Percentiles rank a stretch among this genome's conserved stretches.
Evolutionary conservation across 2,113 vertebrate species (phyloP).

Genomic region (Synodontis membranacea): DNA sequence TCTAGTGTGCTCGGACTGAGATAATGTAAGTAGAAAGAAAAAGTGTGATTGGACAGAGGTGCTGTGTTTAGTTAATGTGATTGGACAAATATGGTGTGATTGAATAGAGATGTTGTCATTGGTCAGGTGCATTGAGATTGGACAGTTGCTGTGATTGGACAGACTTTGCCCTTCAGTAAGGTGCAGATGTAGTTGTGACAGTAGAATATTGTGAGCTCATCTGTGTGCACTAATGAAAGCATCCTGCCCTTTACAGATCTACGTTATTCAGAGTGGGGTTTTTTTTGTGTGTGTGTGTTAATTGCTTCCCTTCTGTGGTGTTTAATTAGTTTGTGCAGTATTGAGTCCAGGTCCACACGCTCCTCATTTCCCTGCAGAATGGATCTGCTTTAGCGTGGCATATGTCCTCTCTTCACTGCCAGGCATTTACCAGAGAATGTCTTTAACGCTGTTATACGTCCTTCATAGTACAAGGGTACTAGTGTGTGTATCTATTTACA

Average conservation of each 20-base stretch:
- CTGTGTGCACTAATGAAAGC: conserved; percentile 9
- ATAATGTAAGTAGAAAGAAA: too few species aligned
- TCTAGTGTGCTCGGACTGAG: not conserved
- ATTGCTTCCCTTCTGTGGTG: conserved; percentile 19
- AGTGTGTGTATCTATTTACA: not conserved
- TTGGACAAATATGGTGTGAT: not conserved
- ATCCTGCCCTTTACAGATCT: not conserved
- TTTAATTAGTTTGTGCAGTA: conserved; percentile 34
- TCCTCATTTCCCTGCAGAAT: conserved; percentile 2
- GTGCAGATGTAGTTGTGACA: not conserved
- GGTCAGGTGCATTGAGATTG: not conserved
- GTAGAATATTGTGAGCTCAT: not conserved
- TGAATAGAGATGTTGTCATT: not conserved
- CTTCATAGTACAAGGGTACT: not conserved
- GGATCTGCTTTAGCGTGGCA: not conserved
- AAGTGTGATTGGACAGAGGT: not conserved
- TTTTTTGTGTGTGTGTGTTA: conserved; percentile 14
- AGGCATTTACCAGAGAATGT: conserved; percentile 8
- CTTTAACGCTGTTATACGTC: not conserved
- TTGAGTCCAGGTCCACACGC: not conserved
- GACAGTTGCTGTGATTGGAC: not conserved
- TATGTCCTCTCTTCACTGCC: conserved; percentile 21
- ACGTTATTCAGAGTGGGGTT: conserved; percentile 7
- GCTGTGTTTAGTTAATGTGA: not conserved
- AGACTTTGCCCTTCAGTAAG: not conserved